phyloP scores from a whole-genome alignment of 2,888 invertebrate genomes.

The Cheiracanthium punctorium region DNA sequence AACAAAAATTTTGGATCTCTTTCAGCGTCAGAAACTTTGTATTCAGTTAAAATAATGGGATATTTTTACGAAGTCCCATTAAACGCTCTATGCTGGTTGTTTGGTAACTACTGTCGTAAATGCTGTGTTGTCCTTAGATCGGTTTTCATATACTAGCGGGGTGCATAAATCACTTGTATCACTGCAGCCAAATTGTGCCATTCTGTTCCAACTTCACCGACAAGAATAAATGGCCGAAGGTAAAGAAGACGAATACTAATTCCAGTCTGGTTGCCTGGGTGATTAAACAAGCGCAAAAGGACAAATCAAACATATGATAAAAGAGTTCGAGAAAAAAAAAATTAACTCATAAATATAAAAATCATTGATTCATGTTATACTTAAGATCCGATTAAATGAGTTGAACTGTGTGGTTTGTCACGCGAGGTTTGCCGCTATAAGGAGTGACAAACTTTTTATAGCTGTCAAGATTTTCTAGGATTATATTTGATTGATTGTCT shows the following conservation, averaged over 20 bases:
- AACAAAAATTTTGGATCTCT: too few relatives aligned
- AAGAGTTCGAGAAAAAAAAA: conserved; percentile 5
- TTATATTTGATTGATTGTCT: too few relatives aligned
- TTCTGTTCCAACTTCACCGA: background rate
- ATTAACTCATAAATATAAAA: background rate
- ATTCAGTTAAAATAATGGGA: too few relatives aligned
- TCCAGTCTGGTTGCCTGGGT: background rate
- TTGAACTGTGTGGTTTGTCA: background rate
- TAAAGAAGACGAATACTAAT: conserved; percentile 3
- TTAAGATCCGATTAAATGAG: conserved; percentile 7
- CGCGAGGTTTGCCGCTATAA: background rate
- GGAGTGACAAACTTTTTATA: too few relatives aligned
- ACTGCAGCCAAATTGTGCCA: background rate
- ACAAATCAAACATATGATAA: conserved; percentile 13
- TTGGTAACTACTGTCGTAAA: too few relatives aligned
- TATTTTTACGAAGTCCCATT: too few relatives aligned
- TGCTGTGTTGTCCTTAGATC: too few relatives aligned
- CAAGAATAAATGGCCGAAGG: background rate
- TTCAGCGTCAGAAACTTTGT: too few relatives aligned
- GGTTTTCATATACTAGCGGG: background rate
- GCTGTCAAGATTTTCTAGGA: too few relatives aligned
- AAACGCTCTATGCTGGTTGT: too few relatives aligned
- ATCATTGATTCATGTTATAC: background rate
- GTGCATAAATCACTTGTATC: background rate
- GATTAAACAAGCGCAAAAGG: background rate